Evolutionary conservation across 1,140 invertebrate species (phyloP), one percentile per base, ranked within the genome.

Genomic region (Nephila pilipes): DNA sequence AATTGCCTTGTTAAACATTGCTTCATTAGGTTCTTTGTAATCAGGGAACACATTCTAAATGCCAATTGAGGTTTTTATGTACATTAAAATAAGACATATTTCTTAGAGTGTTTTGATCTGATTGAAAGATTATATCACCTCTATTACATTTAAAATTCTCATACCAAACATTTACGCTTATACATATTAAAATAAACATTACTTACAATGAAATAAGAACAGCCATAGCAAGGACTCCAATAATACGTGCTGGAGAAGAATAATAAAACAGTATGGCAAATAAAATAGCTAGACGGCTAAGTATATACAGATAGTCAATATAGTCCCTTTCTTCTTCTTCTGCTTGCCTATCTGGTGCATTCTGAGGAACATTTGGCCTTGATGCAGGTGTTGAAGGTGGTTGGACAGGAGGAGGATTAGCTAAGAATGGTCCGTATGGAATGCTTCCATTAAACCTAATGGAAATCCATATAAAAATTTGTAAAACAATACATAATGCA

Each of bases 171-270:
- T 79, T 32, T 79, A n/a, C n/a, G n/a, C n/a, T n/a, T n/a, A n/a
- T n/a, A n/a, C n/a, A n/a, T n/a, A n/a, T n/a, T n/a, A n/a, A n/a
- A n/a, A n/a, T n/a, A n/a, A n/a, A n/a, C n/a, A n/a, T n/a, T 65
- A 91, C 90, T 91, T 85, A 91, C 90, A 91, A 20, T 5, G 22
- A n/a, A 36, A 91, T 14, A 20, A 83, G 12, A 18, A 63, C 16
- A 38, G 63, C 18, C 57, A 85, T 55, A 10, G n/a, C 57, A 25
- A 58, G 32, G 5, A 91, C 90, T 6, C 20, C 32, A 4, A 91
- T 60, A 1, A 91, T 25, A 18, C 90, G 55, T 0, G 22, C 20
- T n/a, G 46, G 80, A 1, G 90, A 83, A 14, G 90, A 91, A 25
- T 91, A 91, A n/a, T 46, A 91, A 36, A 60, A 20, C 20, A 91